Evolutionary conservation across 2,888 invertebrate genomes (phyloP).

Genomic region (Trissonchulus sp.): DNA sequence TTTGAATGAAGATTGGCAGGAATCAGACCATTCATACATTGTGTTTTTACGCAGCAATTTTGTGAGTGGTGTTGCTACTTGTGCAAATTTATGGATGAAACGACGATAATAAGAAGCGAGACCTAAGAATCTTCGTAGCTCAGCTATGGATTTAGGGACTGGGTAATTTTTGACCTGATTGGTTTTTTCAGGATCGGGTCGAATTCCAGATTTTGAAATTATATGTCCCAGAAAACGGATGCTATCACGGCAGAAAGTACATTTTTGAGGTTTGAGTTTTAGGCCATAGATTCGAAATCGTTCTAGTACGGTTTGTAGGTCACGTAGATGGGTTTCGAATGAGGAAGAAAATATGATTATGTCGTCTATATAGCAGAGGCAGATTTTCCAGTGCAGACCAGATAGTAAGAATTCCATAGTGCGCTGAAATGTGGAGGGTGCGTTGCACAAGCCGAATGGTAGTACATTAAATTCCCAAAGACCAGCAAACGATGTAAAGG

Average conservation of each 20-base stretch:
- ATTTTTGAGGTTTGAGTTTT: too few relatives aligned
- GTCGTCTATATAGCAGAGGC: too few relatives aligned
- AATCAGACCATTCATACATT: conserved; percentile 34
- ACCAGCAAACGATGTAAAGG: too few relatives aligned
- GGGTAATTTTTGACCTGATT: conserved; percentile 39
- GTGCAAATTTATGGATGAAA: conserved; percentile 33
- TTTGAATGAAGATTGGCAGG: too few relatives aligned
- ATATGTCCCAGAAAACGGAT: conserved; percentile 51
- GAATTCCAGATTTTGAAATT: conserved; percentile 42
- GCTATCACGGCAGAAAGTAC: too few relatives aligned
- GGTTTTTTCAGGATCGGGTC: conserved; percentile 42
- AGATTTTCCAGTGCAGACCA: conserved; percentile 15
- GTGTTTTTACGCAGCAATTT: neutral
- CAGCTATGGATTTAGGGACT: conserved; percentile 36
- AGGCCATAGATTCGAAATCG: conserved; percentile 21
- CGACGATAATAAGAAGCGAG: conserved; percentile 46
- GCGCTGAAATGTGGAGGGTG: too few relatives aligned
- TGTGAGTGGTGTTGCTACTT: conserved; percentile 15
- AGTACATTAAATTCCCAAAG: too few relatives aligned
- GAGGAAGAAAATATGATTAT: too few relatives aligned
- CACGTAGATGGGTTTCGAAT: conserved; percentile 41
- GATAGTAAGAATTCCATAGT: neutral
- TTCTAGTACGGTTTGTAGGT: conserved; percentile 36
- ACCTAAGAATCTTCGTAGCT: conserved; percentile 42
- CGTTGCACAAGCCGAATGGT: too few relatives aligned